Base-by-base conservation (phyloP, 1,140 invertebrate species). In the Solenopsis fugax region DNA sequence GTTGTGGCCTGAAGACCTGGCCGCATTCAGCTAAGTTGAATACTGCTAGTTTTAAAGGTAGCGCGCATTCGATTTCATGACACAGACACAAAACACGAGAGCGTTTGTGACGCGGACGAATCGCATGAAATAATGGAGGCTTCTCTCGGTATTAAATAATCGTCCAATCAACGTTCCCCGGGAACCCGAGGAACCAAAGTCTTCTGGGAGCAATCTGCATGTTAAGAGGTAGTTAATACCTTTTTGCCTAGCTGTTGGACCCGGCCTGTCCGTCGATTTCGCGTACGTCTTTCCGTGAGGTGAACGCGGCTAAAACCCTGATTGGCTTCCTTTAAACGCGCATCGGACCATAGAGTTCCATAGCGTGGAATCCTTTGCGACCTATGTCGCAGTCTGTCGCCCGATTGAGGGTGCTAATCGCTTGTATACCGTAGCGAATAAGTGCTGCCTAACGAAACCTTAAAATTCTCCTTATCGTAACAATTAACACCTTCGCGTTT, bases 161-260 rank as follows among this genome's bases (percentile, higher is more conserved):
- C 92, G 93, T 90, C 93, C 94, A 93, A 94, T 95, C 93, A 95
- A 92, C 92, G 91, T 94, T 93, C 92, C 41, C 90, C 86, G 91
- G 89, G 93, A 93, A 89, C 93, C 62, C 89, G 76, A 41, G 13
- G 65, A 81, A 54, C 78, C 91, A 92, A 94, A 93, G 90, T 94
- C 92, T 93, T 94, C 92, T 93, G 91, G 91, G 89, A 92, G 92
- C 93, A 95, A 95, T 95, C 93, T 95, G 94, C 95, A 95, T 95
- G 93, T 94, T 95, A 94, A 95, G 93, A 95, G 94, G 93, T 92
- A 92, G 92, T 94, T 94, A 95, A 95, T 95, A 92, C 93, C 93
- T 93, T 94, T 95, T 95, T 92, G 92, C 90, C 93, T 94, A 94
- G 93, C 91, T 45, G 77, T 2, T 29, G 87, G 90, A 0, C 88